A percentile compares a stretch with the other conserved stretches of the same genome.
phyloP scores from a whole-genome alignment of 2,797 vertebrate genomes.

The Micromesistius poutassou region DNA sequence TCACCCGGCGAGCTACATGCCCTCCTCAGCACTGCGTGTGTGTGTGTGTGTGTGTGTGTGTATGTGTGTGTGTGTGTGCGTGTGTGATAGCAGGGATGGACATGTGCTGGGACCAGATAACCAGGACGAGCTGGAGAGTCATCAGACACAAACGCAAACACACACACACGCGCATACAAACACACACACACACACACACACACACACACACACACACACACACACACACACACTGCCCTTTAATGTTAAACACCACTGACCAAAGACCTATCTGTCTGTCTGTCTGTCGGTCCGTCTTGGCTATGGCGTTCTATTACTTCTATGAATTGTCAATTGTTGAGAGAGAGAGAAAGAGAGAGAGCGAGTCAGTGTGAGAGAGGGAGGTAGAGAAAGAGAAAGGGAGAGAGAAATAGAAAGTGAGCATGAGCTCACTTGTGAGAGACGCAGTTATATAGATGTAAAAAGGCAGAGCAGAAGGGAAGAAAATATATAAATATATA shows the following conservation, averaged over 20 bases:
- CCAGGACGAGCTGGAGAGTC: background rate
- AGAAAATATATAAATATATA: too few species aligned
- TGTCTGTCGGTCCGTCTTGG: background rate
- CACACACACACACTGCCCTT: background rate
- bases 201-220: background rate
- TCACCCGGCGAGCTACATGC: background rate
- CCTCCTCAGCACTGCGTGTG: background rate
- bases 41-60: background rate
- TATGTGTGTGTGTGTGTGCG: background rate
- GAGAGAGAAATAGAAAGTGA: background rate
- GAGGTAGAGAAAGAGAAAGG: background rate
- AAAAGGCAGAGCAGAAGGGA: background rate
- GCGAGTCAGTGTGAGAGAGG: background rate
- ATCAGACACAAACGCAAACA: background rate
- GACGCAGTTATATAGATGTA: background rate
- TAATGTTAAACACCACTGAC: background rate
- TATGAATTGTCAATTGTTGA: background rate
- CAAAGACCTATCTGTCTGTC: background rate
- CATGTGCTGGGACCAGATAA: background rate
- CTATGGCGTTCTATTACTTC: background rate
- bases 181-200: background rate
- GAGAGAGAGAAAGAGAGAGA: background rate
- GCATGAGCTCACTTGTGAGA: background rate
- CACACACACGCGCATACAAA: background rate
- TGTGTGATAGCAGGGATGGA: background rate